Evolutionary conservation across 1,140 invertebrate genomes (phyloP), one percentile per base, ranked within the genome.

Genomic region (Megalonaias nervosa): DNA sequence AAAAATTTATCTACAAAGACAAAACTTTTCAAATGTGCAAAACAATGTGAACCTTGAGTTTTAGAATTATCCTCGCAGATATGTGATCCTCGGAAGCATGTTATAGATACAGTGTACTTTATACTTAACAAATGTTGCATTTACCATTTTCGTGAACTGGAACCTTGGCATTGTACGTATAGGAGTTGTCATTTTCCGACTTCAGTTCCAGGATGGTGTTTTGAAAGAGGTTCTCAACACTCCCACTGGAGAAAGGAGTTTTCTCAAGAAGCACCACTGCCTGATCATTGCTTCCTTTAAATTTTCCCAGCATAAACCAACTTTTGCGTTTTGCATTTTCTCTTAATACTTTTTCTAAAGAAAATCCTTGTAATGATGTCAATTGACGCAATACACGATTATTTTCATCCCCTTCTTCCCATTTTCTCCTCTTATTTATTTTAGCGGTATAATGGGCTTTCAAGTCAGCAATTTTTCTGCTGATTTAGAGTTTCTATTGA

Each of bases 101-200:
- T n/a, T 62, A 12, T 23, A 19, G 23, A 23, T 23, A 62, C 4
- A n/a, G n/a, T n/a, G n/a, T n/a, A n/a, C n/a, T n/a, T n/a, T 19
- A 9, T 62, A 14, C 19, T 62, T n/a, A 6, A 62, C 9, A 9
- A 13, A 23, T 74, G 19, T 58, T 21, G 23, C 23, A 11, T 55
- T 57, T 75, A 84, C 82, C 80, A 79, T 84, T 84, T n/a, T 81
- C 90, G 70, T 94, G 91, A 12, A 91, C 82, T 16, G 90, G 89
- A 0, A 95, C 94, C 80, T 92, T 93, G 88, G 94, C 95, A 82
- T 94, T 93, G 88, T 95, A 97, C 83, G 94, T 95, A 57, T 94
- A 94, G 90, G 98, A 98, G 86, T 97, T 94, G 91, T 98, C 96
- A 92, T 98, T 98, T 19, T 94, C 91, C 84, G 96, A 95, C 59